These are phyloP conservation scores for Loxodonta africana DNA, from an alignment of 2,113 vertebrate species.

Conservation along the genomic window DNA sequence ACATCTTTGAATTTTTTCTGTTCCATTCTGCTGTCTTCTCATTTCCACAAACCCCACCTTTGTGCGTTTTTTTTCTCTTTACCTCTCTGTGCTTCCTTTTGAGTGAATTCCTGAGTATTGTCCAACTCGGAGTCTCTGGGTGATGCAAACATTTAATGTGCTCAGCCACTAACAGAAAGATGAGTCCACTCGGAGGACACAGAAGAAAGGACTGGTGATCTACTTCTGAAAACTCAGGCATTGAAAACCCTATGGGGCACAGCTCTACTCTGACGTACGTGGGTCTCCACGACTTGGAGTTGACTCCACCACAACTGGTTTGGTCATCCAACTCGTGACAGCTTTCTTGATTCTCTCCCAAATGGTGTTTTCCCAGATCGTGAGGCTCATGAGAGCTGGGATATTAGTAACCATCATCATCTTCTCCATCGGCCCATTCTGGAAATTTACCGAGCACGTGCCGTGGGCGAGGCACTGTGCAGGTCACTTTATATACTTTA, in stretches of 20 bases:
- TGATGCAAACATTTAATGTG: too few relatives aligned
- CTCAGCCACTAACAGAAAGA: too few relatives aligned
- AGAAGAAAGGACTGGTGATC: too few relatives aligned
- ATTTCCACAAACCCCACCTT: neutral
- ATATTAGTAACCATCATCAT: neutral
- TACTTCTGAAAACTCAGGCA: too few relatives aligned
- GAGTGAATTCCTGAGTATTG: neutral
- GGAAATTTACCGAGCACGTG: neutral
- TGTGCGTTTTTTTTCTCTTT: neutral
- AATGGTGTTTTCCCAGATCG: neutral
- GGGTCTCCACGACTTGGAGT: too few relatives aligned
- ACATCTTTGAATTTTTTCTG: neutral
- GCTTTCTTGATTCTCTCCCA: neutral
- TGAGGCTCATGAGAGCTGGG: fast-evolving
- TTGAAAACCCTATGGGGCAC: too few relatives aligned
- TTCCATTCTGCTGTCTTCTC: neutral
- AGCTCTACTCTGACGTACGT: too few relatives aligned
- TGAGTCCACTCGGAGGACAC: too few relatives aligned
- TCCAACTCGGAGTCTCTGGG: neutral
- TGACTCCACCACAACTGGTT: too few relatives aligned
- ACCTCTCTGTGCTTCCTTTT: neutral
- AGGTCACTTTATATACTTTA: neutral
- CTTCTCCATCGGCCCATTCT: neutral
- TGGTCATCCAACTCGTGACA: too few relatives aligned
- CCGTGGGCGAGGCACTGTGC: fast-evolving